Evolutionary conservation across 2,888 invertebrate species (phyloP).

Genomic region (Caenorhabditis panamensis): DNA sequence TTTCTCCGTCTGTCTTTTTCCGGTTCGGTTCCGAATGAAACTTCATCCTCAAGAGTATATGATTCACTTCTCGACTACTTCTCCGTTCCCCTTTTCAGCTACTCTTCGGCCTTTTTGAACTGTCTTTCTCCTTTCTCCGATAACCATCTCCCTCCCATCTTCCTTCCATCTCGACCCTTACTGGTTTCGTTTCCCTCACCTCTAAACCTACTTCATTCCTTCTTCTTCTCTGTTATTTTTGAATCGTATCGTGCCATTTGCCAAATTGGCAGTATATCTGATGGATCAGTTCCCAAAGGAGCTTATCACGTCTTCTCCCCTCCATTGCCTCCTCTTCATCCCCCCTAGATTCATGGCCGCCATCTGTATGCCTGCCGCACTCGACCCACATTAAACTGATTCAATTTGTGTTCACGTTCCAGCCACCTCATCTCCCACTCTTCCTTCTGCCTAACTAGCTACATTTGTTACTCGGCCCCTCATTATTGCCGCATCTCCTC

Average conservation of each 20-base stretch:
- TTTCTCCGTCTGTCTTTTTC: conserved; percentile 18
- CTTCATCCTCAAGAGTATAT: conserved; percentile 38
- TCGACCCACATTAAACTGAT: conserved; percentile 62
- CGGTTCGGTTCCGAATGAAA: conserved; percentile 34
- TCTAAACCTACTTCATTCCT: conserved; percentile 15
- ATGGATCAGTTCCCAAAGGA: conserved; percentile 14
- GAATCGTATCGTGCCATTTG: background rate
- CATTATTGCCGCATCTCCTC: conserved; percentile 52
- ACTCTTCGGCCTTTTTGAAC: conserved; percentile 11
- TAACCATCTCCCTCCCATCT: too few relatives aligned
- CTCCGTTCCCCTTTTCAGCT: conserved; percentile 11
- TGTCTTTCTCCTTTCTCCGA: background rate
- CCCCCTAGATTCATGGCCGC: conserved; percentile 16
- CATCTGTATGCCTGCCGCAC: conserved; percentile 31
- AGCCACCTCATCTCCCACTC: conserved; percentile 36
- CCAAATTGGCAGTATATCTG: conserved; percentile 13
- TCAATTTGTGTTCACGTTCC: conserved; percentile 54
- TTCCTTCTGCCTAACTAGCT: conserved; percentile 51
- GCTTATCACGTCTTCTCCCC: conserved; percentile 21
- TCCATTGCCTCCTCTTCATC: conserved; percentile 13
- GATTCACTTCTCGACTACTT: conserved; percentile 17
- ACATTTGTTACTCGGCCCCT: conserved; percentile 57
- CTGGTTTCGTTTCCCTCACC: conserved; percentile 2
- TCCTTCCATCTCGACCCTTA: conserved; percentile 29
- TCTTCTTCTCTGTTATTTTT: background rate